Evolutionary conservation across 2,888 invertebrate genomes (phyloP).

Genomic region (Camponotus fellah): DNA sequence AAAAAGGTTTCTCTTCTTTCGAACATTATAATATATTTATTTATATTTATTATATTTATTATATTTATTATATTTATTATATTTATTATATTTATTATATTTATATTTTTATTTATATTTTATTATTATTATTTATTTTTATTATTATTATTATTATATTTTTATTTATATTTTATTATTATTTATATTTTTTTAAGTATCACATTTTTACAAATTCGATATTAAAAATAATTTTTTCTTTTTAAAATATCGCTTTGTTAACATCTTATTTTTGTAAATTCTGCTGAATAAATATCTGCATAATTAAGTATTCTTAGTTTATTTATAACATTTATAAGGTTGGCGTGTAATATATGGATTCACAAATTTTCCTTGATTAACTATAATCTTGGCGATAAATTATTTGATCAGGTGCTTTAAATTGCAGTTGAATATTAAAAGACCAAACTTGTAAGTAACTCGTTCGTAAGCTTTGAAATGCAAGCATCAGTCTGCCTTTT

Average conservation of each 20-base stretch:
- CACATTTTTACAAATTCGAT: not conserved
- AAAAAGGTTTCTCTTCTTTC: not conserved
- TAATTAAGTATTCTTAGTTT: not conserved
- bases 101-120: no score
- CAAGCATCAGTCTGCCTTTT: not conserved
- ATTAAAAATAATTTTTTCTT: not conserved
- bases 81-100: no score
- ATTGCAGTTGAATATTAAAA: conserved; percentile 11
- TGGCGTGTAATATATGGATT: not conserved
- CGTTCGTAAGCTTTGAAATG: not conserved
- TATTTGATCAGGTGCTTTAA: conserved; percentile 6
- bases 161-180: no score
- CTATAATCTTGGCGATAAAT: not conserved
- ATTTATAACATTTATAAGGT: not conserved
- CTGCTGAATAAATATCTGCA: not conserved
- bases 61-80: no score
- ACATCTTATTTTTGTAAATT: not conserved
- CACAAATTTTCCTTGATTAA: not conserved
- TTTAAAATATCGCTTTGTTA: not conserved
- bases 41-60: no score
- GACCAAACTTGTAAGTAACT: conserved; percentile 32
- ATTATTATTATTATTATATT: no score
- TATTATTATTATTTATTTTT: no score
- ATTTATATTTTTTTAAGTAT: not conserved
- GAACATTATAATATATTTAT: not conserved